Evolutionary conservation across 2,113 vertebrate genomes (phyloP).

Genomic region (Jaculus jaculus): DNA sequence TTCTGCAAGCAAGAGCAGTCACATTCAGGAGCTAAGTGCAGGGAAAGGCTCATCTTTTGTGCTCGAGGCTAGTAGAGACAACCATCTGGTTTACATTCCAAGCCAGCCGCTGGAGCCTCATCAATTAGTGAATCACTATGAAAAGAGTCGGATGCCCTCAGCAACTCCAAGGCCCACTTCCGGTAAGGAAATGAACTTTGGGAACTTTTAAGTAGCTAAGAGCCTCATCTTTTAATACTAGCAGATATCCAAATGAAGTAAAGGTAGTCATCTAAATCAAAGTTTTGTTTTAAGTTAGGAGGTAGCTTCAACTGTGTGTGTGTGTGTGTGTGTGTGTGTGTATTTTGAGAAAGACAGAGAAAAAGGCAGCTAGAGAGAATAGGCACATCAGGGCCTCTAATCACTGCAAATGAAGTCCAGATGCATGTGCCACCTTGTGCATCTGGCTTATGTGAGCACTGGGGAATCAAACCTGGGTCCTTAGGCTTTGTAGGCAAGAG

Average conservation of each 20-base stretch:
- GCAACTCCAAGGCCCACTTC: constrained; percentile 43
- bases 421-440: too few species aligned
- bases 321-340: too few species aligned
- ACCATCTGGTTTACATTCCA: constrained; percentile 25
- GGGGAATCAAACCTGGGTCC: too few species aligned
- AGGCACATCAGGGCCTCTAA: too few species aligned
- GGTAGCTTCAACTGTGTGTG: neutral
- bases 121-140: constrained; percentile 34
- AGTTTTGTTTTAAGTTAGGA: neutral
- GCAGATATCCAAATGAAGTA: neutral
- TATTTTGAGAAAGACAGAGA: too few species aligned
- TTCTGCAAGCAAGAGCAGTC: neutral
- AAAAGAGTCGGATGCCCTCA: neutral
- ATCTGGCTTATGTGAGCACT: too few species aligned
- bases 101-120: neutral
- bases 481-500: too few species aligned
- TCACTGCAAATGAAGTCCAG: too few species aligned
- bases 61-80: neutral
- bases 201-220: neutral
- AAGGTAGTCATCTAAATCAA: neutral
- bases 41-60: neutral
- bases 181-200: constrained; percentile 68
- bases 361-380: too few species aligned
- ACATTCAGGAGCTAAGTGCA: constrained; percentile 2
- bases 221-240: neutral